These are phyloP conservation scores for Astropecten irregularis DNA, from an alignment of 53 echinoderm and acorn worm species.

Conservation along the genomic window DNA sequence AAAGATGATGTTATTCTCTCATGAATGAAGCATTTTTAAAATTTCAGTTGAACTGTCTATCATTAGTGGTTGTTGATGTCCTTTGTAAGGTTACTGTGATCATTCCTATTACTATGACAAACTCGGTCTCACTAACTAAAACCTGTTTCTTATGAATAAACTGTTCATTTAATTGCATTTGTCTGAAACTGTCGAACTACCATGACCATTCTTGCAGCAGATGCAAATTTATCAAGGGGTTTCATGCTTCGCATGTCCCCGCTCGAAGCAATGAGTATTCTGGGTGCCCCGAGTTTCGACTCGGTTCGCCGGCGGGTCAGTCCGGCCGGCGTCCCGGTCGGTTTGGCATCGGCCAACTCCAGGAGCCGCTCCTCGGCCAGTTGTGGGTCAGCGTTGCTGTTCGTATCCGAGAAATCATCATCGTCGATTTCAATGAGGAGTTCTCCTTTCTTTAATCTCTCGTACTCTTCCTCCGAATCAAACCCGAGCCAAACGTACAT, in stretches of 20 bases:
- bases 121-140: too few relatives aligned
- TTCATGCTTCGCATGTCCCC: not conserved
- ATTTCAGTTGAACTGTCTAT: too few relatives aligned
- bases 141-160: too few relatives aligned
- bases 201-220: constrained; percentile 54
- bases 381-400: constrained; percentile 7
- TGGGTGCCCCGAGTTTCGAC: constrained; percentile 43
- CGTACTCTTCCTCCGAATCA: constrained; percentile 75
- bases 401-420: constrained; percentile 6
- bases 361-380: not conserved
- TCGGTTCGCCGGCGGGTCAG: not conserved
- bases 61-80: too few relatives aligned
- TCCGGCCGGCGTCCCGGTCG: not conserved
- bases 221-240: constrained; percentile 32
- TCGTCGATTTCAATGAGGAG: constrained; percentile 16
- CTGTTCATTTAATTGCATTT: not conserved
- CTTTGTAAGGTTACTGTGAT: too few relatives aligned
- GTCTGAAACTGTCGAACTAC: constrained; percentile 57
- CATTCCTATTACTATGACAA: too few relatives aligned
- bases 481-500: constrained; percentile 95
- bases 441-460: constrained; percentile 29
- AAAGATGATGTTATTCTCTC: too few relatives aligned
- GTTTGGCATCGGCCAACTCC: not conserved
- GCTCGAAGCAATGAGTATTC: constrained; percentile 18
- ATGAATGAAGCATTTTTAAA: too few relatives aligned